Evolutionary conservation across 2,113 vertebrate genomes (phyloP), one percentile per base, ranked within the genome.

Genomic region (Acanthisitta chloris): DNA sequence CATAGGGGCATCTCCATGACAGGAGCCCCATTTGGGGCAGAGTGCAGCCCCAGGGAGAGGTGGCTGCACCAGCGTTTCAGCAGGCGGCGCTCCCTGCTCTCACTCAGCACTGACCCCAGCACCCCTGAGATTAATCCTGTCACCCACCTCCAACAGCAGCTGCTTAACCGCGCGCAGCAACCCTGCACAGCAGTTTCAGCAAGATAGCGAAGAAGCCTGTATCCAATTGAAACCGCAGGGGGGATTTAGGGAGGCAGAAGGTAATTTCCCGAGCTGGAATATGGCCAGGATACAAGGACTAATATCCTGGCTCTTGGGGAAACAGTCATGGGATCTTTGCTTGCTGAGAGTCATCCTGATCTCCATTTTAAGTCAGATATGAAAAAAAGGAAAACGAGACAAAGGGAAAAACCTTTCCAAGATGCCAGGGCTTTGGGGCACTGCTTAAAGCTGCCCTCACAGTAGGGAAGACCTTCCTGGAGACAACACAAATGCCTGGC

Each of bases 191-290:
- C 96, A 95, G 90, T 90, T 95, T 86, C 85, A 76, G 90, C 89
- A 74, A 81, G 87, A 95, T 31, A 89, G 83, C 0, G 19, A 81
- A 94, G 95, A 84, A 91, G 95, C 28, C 88, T 96, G 92, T 49
- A 96, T 94, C 94, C 96, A 91, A 96, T 95, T 96, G 96, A 96
- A 96, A 94, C 97, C 4, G 17, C 95, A 94, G 97, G 96, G 96
- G 96, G 97, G 92, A 96, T 90, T 79, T 95, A 86, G 90, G 96
- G 94, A 97, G 95, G 97, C 97, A 97, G 97, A 97, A 97, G 96
- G 97, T 96, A 97, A 97, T 97, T 97, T 97, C 96, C 90, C 81
- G 17, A 97, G 92, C 84, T 97, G 97, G 97, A 97, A 96, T 90
- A 87, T 72, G 90, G 94, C 97, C 97, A 97, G 95, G 86, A 92